Evolutionary conservation across 2,888 invertebrate genomes (phyloP), one percentile per base, ranked within the genome.

Genomic region (Trachelus troglodyta): DNA sequence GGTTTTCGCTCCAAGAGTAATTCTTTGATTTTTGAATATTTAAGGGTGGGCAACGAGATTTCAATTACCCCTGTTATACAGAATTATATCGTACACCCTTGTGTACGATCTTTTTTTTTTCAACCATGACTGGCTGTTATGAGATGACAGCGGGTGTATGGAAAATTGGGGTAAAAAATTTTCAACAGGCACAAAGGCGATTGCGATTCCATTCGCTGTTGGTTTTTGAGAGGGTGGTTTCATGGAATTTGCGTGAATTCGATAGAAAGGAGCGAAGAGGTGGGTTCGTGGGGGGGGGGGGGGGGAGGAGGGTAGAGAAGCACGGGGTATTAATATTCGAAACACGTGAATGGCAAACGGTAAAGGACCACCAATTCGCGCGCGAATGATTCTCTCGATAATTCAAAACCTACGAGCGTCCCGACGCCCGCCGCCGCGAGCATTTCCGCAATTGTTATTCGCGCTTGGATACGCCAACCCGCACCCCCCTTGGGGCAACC

Each of bases 291-390:
- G 71, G 76, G 40, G 34, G 37, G 33, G 71, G 69, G 75, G 79
- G 76, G 76, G 77, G 77, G 79, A 75, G 79, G 73, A 75, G 78
- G 75, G 35, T 12, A 69, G 35, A 78, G 68, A 80, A 79, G 81
- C 79, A 77, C 56, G 75, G 79, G 75, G 77, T 83, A 85, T 85
- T 85, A 85, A 85, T 84, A 85, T 85, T 84, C 85, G 85, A 40
- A 40, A 40, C 40, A 40, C 40, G 40, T 85, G 85, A 84, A 79
- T 81, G 76, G 85, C 84, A 85, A 82, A 83, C 79, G 80, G 80
- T 40, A 40, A 40, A 40, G 40, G 40, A 40, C 15, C 82, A 79
- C 80, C 82, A 74, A 79, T 80, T 80, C 81, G 69, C 33, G 69
- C 69, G 69, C 69, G 33, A 69, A 69, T 69, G 69, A 69, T 30